A percentile compares a stretch with the other conserved stretches of the same genome.
These are phyloP conservation scores for Anaspis maculata DNA, from an alignment of 2,888 invertebrate genomes.

Conservation along the genomic window DNA sequence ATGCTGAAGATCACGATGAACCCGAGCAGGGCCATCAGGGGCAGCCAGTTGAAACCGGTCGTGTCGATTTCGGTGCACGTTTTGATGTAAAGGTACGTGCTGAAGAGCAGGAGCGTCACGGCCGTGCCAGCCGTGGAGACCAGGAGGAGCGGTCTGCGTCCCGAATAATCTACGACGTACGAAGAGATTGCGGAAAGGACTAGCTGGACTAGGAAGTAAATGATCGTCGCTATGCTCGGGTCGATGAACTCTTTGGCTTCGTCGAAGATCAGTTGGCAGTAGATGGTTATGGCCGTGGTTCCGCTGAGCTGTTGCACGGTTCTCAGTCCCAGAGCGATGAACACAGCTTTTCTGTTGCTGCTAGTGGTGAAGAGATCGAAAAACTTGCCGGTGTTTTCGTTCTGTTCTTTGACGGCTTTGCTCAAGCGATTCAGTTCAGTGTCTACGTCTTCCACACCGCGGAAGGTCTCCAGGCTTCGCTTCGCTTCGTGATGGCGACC, in stretches of 20 bases:
- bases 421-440: constrained; percentile 32
- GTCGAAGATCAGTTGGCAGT: constrained; percentile 47
- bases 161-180: constrained; percentile 49
- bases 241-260: constrained; percentile 39
- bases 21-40: constrained; percentile 41
- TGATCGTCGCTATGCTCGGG: constrained; percentile 31
- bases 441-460: constrained; percentile 45
- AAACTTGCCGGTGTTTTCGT: constrained; percentile 48
- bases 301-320: constrained; percentile 51
- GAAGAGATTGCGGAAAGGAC: constrained; percentile 50
- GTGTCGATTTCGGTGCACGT: constrained; percentile 34
- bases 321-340: constrained; percentile 52
- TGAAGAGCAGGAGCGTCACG: constrained; percentile 38
- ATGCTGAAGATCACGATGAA: constrained; percentile 46
- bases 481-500: constrained; percentile 42
- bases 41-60: constrained; percentile 37
- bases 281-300: constrained; percentile 54
- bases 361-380: constrained; percentile 48
- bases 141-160: constrained; percentile 47
- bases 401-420: constrained; percentile 32
- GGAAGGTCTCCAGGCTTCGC: constrained; percentile 41
- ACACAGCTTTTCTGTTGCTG: constrained; percentile 54
- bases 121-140: constrained; percentile 43
- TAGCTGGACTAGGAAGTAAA: constrained; percentile 46
- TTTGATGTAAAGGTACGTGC: constrained; percentile 42